Percentiles rank a stretch among this genome's conserved stretches.
Evolutionary conservation across 64 coral and sea anemone species (phyloP).

Genomic region (Montipora capricornis): DNA sequence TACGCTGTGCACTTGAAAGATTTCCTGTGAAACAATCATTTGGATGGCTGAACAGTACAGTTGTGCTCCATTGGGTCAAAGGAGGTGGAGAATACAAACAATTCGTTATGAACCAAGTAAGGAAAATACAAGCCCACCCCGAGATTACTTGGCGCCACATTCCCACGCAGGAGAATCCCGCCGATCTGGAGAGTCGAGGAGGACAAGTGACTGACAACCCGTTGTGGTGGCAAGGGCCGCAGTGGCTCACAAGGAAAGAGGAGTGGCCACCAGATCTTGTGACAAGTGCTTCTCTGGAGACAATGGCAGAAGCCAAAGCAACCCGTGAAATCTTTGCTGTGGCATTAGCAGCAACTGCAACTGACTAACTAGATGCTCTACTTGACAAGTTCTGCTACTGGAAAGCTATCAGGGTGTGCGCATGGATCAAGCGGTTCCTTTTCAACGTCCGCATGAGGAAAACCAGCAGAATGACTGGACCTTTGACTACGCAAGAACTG

Average conservation of each 20-base stretch:
- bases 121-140: neutral
- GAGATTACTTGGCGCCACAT: neutral
- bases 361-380: neutral
- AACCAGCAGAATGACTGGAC: too few species aligned
- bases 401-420: neutral
- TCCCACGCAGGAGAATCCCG: neutral
- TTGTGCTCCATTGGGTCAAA: neutral
- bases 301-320: neutral
- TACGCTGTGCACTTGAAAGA: too few species aligned
- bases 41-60: neutral
- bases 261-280: neutral
- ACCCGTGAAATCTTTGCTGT: neutral
- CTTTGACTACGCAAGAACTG: neutral
- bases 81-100: neutral
- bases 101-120: slow-evolving; percentile 13
- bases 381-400: neutral
- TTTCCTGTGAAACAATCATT: too few species aligned
- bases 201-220: neutral
- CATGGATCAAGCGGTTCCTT: too few species aligned
- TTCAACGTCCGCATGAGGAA: too few species aligned
- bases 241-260: neutral
- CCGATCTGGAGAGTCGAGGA: neutral
- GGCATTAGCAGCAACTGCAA: neutral
- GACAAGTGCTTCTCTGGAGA: neutral
- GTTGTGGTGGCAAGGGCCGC: neutral